Evolutionary conservation across 2,113 vertebrate genomes (phyloP).

Genomic region (Gallinago jamesoni): DNA sequence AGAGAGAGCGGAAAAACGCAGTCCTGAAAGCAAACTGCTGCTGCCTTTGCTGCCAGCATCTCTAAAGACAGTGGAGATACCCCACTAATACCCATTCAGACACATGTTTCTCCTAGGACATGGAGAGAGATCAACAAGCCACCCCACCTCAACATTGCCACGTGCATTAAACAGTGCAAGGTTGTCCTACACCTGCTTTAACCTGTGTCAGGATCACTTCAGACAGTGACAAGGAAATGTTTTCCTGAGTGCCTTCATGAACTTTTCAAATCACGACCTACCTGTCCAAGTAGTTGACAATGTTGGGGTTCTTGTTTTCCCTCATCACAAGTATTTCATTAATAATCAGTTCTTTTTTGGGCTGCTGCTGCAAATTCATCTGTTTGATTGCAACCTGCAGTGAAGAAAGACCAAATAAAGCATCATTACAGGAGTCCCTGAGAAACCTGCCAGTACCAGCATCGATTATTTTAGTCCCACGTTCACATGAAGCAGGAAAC

Average conservation of each 20-base stretch:
- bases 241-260: background rate
- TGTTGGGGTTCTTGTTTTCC: constrained; percentile 99
- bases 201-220: background rate
- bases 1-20: background rate
- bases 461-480: fast-evolving
- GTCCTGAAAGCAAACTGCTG: background rate
- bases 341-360: constrained; percentile 96
- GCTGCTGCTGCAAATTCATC: constrained; percentile 98
- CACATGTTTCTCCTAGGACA: background rate
- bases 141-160: background rate
- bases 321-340: constrained; percentile 99
- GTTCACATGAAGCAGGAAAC: background rate
- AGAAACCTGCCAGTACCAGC: background rate
- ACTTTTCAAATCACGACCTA: constrained; percentile 45
- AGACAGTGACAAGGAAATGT: background rate
- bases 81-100: background rate
- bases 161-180: background rate
- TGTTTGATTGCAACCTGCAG: constrained; percentile 95
- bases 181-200: background rate
- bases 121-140: background rate
- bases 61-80: background rate
- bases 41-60: background rate
- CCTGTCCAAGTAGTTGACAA: constrained; percentile 99
- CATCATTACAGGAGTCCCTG: background rate
- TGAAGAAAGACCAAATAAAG: background rate